Percentiles rank a stretch among this genome's conserved stretches.
These are phyloP conservation scores for Limnephilus marmoratus DNA, from an alignment of 2,888 invertebrate genomes.

Conservation along the genomic window DNA sequence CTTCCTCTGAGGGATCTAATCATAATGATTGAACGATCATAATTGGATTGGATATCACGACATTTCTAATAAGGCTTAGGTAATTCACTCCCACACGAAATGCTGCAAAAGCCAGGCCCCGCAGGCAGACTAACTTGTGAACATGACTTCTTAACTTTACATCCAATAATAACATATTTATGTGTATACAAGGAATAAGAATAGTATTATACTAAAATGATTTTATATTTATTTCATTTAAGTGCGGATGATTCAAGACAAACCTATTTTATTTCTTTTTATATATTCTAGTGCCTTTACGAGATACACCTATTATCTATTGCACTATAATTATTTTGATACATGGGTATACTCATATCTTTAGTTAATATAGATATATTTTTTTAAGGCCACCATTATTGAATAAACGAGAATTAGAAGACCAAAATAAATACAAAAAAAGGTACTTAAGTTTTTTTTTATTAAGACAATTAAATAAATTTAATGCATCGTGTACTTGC, in stretches of 20 bases:
- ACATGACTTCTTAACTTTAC: not conserved
- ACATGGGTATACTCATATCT: too few species aligned
- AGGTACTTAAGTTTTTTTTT: too few species aligned
- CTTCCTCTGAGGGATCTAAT: constrained; percentile 8
- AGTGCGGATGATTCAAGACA: not conserved
- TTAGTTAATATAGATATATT: too few species aligned
- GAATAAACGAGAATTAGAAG: too few species aligned
- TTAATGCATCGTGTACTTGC: too few species aligned
- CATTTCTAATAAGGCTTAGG: not conserved
- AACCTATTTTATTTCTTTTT: not conserved
- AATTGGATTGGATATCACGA: constrained; percentile 17
- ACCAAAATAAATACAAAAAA: too few species aligned
- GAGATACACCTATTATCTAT: not conserved
- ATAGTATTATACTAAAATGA: not conserved
- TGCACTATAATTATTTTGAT: too few species aligned
- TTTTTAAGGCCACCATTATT: too few species aligned
- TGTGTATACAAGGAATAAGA: too few species aligned
- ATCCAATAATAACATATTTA: not conserved
- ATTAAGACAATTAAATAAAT: too few species aligned
- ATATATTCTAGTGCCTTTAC: not conserved
- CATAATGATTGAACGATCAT: not conserved
- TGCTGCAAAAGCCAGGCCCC: not conserved
- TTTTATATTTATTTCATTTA: not conserved
- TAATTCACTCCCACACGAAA: not conserved
- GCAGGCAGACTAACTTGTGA: not conserved